Conservation (phyloP, 2,797 vertebrate genomes). For the Hozukius guyotensis region DNA sequence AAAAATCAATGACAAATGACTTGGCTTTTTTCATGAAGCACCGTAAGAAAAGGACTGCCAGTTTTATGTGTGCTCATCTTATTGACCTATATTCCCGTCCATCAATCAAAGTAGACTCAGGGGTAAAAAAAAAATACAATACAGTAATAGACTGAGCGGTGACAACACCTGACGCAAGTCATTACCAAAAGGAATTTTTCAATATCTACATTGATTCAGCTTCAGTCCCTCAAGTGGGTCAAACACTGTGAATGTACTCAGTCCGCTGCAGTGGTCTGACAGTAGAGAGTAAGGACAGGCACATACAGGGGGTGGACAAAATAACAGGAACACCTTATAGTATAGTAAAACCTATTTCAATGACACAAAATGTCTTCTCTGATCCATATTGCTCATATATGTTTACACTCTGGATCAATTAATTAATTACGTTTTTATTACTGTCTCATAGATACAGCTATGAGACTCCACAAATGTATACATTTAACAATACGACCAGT, state of each 20-base stretch:
- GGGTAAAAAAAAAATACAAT: constrained; percentile 29
- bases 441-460: too few relatives aligned
- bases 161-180: constrained; percentile 19
- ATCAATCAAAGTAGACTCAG: constrained; percentile 40
- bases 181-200: constrained; percentile 33
- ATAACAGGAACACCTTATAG: constrained; percentile 12
- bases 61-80: constrained; percentile 34
- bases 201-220: constrained; percentile 30
- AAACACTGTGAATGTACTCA: background rate
- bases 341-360: background rate
- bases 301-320: background rate
- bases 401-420: background rate
- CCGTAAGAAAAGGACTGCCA: constrained; percentile 29
- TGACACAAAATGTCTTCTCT: background rate
- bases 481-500: background rate
- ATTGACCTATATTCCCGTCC: constrained; percentile 43
- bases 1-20: constrained; percentile 63
- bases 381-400: background rate
- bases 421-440: background rate
- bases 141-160: constrained; percentile 14
- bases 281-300: background rate
- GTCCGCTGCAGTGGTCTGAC: background rate
- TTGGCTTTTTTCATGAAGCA: constrained; percentile 18
- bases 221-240: constrained; percentile 7
- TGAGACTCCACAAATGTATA: background rate